These are phyloP conservation scores for Microctonus hyperodae DNA, from an alignment of 2,888 invertebrate species.

Conservation along the genomic window DNA sequence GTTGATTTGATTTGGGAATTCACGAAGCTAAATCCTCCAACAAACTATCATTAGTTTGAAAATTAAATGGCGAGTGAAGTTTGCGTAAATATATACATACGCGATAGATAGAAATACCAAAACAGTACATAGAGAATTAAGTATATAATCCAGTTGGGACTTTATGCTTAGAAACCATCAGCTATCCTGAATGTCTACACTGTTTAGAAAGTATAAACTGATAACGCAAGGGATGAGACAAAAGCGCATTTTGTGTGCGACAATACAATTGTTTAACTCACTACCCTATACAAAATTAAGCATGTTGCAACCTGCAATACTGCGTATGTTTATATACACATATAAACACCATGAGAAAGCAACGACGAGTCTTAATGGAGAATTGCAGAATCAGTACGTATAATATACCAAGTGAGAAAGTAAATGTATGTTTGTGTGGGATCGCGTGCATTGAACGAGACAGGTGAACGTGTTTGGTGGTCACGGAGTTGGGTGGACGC, in stretches of 20 bases:
- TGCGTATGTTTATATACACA: no score
- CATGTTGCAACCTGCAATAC: background rate
- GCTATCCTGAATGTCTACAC: no score
- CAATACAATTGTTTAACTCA: background rate
- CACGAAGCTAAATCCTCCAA: background rate
- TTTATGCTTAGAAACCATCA: background rate
- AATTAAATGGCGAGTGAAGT: background rate
- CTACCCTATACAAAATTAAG: no score
- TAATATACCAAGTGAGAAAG: background rate
- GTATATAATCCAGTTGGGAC: background rate
- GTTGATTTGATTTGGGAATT: background rate
- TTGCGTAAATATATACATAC: background rate
- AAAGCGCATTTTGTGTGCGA: background rate
- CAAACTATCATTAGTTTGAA: background rate
- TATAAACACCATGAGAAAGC: no score
- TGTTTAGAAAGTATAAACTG: no score
- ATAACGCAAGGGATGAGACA: background rate
- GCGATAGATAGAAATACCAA: background rate
- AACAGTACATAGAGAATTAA: background rate
- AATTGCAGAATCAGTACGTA: background rate
- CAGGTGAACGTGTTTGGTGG: constrained; percentile 31
- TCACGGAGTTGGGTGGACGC: constrained; percentile 23
- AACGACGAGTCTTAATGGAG: background rate
- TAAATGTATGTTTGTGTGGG: background rate
- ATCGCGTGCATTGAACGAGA: constrained; percentile 27